Percentiles rank a stretch among this genome's conserved stretches.
Evolutionary conservation across 2,888 invertebrate genomes (phyloP).

Genomic region (Limulus polyphemus): DNA sequence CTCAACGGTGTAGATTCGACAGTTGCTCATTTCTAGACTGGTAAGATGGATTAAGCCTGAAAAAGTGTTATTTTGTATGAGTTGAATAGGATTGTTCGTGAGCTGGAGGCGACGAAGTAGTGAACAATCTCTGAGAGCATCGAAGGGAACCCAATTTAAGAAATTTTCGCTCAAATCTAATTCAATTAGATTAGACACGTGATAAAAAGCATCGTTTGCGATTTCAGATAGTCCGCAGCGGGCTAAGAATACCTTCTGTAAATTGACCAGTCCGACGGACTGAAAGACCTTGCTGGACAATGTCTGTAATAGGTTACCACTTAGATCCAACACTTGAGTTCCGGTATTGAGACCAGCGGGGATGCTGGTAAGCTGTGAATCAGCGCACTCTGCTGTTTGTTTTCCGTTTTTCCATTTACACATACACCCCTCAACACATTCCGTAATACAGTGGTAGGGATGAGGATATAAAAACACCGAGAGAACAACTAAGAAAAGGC

Average conservation of each 20-base stretch:
- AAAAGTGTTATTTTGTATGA: conserved; percentile 24
- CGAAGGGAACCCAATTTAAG: conserved; percentile 21
- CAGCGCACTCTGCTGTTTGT: conserved; percentile 24
- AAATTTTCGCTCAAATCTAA: conserved; percentile 26
- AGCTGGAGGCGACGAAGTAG: conserved; percentile 21
- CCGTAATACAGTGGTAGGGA: no score
- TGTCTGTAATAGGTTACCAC: conserved; percentile 21
- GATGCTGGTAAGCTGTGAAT: conserved; percentile 17
- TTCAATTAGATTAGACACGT: conserved; percentile 26
- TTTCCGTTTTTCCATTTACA: conserved; percentile 28
- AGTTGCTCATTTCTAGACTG: conserved; percentile 22
- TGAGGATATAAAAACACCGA: no score
- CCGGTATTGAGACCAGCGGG: conserved; percentile 22
- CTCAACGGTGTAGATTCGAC: conserved; percentile 23
- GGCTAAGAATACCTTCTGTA: conserved; percentile 23
- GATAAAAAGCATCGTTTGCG: conserved; percentile 25
- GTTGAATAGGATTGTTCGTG: conserved; percentile 24
- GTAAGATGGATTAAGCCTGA: conserved; percentile 18
- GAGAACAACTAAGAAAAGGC: no score
- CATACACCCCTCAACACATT: conserved; percentile 21
- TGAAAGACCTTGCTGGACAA: conserved; percentile 24
- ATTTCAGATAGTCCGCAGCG: conserved; percentile 21
- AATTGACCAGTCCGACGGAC: conserved; percentile 17
- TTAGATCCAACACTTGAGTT: conserved; percentile 26
- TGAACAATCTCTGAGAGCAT: conserved; percentile 15